These are phyloP conservation scores for Zoroaster sp. DNA, from an alignment of 53 echinoderm and acorn worm species.

Conservation along the genomic window DNA sequence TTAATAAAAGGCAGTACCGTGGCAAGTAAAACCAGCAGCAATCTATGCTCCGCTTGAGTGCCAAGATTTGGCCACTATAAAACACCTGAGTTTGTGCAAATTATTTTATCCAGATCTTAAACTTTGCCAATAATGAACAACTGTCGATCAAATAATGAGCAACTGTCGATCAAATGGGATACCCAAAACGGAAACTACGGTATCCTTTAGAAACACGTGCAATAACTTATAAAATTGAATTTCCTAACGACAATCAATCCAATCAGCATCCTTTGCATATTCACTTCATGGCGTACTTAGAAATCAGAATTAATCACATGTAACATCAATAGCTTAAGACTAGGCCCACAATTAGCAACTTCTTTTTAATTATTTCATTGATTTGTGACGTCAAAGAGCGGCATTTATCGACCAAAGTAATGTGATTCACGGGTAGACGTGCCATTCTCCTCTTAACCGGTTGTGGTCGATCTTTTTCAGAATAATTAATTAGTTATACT, in stretches of 20 bases:
- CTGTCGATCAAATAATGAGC: too few species aligned
- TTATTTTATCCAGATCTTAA: background rate
- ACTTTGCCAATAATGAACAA: background rate
- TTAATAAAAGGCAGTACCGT: too few species aligned
- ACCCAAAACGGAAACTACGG: background rate
- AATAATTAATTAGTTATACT: background rate
- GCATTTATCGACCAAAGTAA: constrained; percentile 26
- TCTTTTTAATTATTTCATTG: constrained; percentile 30
- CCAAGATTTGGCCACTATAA: too few species aligned
- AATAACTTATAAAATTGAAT: background rate
- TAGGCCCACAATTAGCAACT: constrained; percentile 21
- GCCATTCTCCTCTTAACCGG: background rate
- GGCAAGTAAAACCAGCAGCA: too few species aligned
- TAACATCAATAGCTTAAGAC: background rate
- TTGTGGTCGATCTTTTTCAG: constrained; percentile 8
- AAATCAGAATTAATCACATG: background rate
- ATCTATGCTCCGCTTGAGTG: too few species aligned
- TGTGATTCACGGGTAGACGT: background rate
- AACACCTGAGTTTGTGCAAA: too few species aligned
- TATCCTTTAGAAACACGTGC: background rate
- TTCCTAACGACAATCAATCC: background rate
- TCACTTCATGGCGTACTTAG: background rate
- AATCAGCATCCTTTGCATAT: background rate
- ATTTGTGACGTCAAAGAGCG: constrained; percentile 27
- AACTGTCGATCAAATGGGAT: too few species aligned